A percentile compares a stretch with the other conserved stretches of the same genome.
phyloP scores from a whole-genome alignment of 2,113 vertebrate genomes.

The Emberiza fucata region DNA sequence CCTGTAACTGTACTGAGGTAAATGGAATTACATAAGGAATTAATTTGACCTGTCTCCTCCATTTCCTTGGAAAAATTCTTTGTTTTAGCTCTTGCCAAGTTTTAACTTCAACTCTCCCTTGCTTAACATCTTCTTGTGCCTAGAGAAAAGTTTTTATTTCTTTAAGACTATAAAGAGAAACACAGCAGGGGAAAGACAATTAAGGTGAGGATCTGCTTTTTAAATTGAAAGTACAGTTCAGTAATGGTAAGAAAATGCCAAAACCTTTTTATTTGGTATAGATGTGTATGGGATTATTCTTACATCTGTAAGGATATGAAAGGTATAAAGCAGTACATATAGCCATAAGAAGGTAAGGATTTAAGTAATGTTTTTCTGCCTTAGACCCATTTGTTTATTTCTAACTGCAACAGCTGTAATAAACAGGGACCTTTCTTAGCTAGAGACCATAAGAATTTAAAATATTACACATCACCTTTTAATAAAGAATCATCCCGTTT shows the following conservation, averaged over 20 bases:
- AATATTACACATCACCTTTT: background rate
- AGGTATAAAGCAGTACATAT: background rate
- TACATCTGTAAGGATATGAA: background rate
- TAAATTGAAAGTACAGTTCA: background rate
- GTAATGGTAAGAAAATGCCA: background rate
- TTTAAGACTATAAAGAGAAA: background rate
- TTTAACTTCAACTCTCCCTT: background rate
- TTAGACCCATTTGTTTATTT: background rate
- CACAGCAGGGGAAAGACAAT: background rate
- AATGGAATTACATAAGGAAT: constrained; percentile 43
- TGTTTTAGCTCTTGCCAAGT: constrained; percentile 16
- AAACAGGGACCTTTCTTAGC: background rate
- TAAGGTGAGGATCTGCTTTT: constrained; percentile 11
- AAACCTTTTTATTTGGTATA: background rate
- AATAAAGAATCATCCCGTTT: background rate
- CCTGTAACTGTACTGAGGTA: constrained; percentile 1
- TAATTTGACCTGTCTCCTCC: constrained; percentile 44
- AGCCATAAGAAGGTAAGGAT: background rate
- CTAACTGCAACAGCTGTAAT: background rate
- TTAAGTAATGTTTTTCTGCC: background rate
- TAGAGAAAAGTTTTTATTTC: background rate
- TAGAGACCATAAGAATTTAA: background rate
- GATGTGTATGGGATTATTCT: background rate
- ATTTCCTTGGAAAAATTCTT: constrained; percentile 45
- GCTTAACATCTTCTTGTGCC: background rate